phyloP scores from a whole-genome alignment of 2,113 vertebrate species.

The Eidolon helvum region DNA sequence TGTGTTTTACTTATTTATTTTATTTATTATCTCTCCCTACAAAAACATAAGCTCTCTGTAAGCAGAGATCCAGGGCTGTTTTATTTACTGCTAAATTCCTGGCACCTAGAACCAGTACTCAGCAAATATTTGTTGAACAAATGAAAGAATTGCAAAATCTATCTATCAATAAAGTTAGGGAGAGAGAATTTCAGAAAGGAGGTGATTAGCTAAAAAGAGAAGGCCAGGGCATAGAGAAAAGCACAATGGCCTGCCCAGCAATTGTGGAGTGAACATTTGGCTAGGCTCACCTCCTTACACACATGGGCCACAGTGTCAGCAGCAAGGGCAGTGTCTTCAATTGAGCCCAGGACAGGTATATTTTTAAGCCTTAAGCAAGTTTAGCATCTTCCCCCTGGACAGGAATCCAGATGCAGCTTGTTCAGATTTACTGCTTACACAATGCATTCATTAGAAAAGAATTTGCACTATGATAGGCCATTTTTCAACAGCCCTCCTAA shows the following conservation, averaged over 20 bases:
- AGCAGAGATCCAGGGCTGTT: not conserved
- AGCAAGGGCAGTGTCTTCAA: not conserved
- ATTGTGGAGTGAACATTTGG: not conserved
- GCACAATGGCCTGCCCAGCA: not conserved
- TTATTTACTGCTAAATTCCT: not conserved
- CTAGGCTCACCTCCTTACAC: not conserved
- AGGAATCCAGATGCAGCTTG: not conserved
- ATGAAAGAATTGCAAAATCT: not conserved
- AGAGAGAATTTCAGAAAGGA: not conserved
- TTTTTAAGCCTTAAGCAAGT: not conserved
- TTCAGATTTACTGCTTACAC: not conserved
- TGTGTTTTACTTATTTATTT: not conserved
- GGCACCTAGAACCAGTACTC: not conserved
- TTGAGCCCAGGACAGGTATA: not conserved
- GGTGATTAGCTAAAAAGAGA: not conserved
- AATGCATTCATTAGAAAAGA: not conserved
- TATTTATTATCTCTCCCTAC: not conserved
- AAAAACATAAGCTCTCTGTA: not conserved
- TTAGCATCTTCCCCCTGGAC: not conserved
- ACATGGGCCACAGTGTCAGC: accelerated
- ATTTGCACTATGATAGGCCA: not conserved
- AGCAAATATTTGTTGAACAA: not conserved
- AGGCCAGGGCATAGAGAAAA: no score
- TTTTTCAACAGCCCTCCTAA: not conserved
- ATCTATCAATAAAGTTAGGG: not conserved